Evolutionary conservation across 2,797 vertebrate species (phyloP).

Genomic region (Mycteria americana): DNA sequence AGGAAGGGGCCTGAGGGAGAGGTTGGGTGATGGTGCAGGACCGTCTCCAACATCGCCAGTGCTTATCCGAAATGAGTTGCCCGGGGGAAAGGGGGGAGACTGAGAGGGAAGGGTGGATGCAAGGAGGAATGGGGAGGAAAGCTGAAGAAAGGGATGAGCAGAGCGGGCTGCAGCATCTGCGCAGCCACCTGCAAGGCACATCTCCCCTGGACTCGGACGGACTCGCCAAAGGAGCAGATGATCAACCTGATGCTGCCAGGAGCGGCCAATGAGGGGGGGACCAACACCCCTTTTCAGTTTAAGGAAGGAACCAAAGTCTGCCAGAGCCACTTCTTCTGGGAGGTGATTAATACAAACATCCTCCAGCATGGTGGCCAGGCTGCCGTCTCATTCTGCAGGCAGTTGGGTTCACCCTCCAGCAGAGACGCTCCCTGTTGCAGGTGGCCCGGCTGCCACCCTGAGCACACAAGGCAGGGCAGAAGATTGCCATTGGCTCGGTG

Average conservation of each 20-base stretch:
- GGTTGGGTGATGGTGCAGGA: neutral
- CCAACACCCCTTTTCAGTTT: neutral
- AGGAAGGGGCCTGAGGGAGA: neutral
- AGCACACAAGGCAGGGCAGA: neutral
- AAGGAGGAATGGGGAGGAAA: neutral
- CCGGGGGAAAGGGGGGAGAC: accelerated
- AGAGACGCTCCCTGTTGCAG: neutral
- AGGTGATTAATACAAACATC: neutral
- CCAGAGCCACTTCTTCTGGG: neutral
- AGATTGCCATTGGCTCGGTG: accelerated
- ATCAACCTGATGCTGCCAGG: neutral
- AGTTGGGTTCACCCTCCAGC: neutral
- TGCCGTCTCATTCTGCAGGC: neutral
- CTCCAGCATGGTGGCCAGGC: neutral
- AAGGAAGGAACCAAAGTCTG: neutral
- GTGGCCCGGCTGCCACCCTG: neutral
- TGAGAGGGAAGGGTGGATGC: neutral
- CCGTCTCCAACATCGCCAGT: accelerated
- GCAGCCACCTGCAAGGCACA: neutral
- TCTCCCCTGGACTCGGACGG: neutral
- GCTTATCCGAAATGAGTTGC: accelerated
- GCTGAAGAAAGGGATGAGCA: neutral
- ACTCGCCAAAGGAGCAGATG: neutral
- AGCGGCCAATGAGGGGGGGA: neutral
- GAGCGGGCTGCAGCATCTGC: neutral